Evolutionary conservation across 2,797 vertebrate species (phyloP).

Genomic region (Ispidina picta): DNA sequence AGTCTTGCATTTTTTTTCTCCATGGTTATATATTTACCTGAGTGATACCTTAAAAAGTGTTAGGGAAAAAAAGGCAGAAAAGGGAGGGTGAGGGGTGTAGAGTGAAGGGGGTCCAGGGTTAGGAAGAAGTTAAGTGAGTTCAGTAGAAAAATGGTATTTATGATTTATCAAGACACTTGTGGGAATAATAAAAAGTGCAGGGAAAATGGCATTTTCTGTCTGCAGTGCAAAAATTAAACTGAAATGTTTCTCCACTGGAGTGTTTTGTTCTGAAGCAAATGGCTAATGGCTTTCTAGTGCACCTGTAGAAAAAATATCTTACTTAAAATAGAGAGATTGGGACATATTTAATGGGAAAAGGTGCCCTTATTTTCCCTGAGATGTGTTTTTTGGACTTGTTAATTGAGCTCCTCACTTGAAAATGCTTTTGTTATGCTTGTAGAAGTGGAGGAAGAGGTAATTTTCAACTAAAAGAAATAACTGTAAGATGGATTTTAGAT

Average conservation of each 20-base stretch:
- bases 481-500: background rate
- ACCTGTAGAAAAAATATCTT: background rate
- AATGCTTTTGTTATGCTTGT: background rate
- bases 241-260: background rate
- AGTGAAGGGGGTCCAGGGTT: background rate
- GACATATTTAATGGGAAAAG: background rate
- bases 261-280: background rate
- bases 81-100: background rate
- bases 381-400: background rate
- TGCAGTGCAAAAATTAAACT: background rate
- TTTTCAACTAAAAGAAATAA: background rate
- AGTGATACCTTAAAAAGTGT: background rate
- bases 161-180: background rate
- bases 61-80: background rate
- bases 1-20: background rate
- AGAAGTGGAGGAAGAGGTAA: background rate
- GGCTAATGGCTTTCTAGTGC: background rate
- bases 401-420: background rate
- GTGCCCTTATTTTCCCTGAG: background rate
- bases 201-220: background rate
- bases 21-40: background rate
- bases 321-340: background rate
- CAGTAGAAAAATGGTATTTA: background rate
- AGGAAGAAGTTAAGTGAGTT: background rate
- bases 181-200: background rate